Percentiles rank a stretch among this genome's conserved stretches.
phyloP scores from a whole-genome alignment of 2,113 vertebrate species.

The Pseudopodoces humilis region DNA sequence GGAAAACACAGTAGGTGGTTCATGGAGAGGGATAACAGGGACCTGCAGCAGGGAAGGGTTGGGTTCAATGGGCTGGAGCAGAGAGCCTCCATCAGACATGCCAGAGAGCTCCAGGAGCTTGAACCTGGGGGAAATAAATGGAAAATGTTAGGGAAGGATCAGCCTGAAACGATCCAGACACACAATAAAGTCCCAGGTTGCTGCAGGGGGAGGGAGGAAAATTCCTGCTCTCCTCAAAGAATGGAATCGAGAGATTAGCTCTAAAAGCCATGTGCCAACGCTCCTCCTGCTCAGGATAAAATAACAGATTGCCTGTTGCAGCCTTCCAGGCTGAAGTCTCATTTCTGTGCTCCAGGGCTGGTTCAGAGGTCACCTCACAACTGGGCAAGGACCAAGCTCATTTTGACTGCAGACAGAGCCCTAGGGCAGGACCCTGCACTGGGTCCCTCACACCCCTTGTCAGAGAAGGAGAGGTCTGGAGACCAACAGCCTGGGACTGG shows the following conservation, averaged over 20 bases:
- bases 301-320: constrained; percentile 47
- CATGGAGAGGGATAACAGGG: background rate
- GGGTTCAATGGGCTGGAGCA: background rate
- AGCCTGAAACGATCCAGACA: constrained; percentile 55
- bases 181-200: constrained; percentile 38
- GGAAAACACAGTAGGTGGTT: background rate
- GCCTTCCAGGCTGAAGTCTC: constrained; percentile 30
- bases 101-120: background rate
- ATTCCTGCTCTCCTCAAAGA: constrained; percentile 42
- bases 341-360: constrained; percentile 48
- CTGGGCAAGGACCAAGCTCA: constrained; percentile 21
- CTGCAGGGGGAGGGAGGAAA: constrained; percentile 14
- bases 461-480: background rate
- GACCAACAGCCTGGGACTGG: background rate
- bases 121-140: background rate
- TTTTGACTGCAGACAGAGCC: constrained; percentile 43
- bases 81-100: background rate
- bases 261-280: constrained; percentile 42
- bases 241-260: constrained; percentile 42
- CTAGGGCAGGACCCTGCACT: background rate
- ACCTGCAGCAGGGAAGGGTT: background rate
- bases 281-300: constrained; percentile 54
- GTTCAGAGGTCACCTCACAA: constrained; percentile 45
- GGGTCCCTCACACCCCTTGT: background rate
- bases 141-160: constrained; percentile 1